Conservation (phyloP, 2,888 invertebrate genomes). For the Amiota minor region DNA sequence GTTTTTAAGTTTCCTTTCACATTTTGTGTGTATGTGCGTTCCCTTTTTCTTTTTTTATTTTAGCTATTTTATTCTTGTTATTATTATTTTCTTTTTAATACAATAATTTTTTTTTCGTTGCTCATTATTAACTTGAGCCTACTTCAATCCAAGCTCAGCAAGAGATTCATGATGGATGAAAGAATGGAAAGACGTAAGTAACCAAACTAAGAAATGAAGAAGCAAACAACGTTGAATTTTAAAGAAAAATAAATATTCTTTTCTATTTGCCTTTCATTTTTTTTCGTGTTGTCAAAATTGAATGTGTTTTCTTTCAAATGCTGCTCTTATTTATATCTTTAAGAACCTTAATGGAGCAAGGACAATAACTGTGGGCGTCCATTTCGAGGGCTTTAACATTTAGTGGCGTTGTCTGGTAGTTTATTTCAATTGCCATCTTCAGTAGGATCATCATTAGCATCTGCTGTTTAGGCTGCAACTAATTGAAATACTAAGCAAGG, state of each 20-base stretch:
- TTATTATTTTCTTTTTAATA: conserved; percentile 6
- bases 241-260: background rate
- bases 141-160: too few species aligned
- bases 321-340: too few species aligned
- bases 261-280: background rate
- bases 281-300: background rate
- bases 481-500: conserved; percentile 27
- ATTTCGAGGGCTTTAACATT: background rate
- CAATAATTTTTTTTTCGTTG: too few species aligned
- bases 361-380: background rate
- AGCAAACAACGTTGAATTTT: too few species aligned
- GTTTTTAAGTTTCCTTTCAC: conserved; percentile 14
- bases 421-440: too few species aligned
- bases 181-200: too few species aligned
- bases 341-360: too few species aligned
- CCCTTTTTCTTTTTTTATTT: background rate
- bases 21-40: background rate
- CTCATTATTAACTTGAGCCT: too few species aligned
- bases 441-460: too few species aligned
- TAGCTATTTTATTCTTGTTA: background rate
- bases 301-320: too few species aligned
- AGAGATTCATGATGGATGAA: too few species aligned
- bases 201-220: too few species aligned
- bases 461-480: conserved; percentile 10
- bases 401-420: background rate